Base-by-base conservation (phyloP, 2,888 invertebrate genomes). In the Mythimna vitellina region DNA sequence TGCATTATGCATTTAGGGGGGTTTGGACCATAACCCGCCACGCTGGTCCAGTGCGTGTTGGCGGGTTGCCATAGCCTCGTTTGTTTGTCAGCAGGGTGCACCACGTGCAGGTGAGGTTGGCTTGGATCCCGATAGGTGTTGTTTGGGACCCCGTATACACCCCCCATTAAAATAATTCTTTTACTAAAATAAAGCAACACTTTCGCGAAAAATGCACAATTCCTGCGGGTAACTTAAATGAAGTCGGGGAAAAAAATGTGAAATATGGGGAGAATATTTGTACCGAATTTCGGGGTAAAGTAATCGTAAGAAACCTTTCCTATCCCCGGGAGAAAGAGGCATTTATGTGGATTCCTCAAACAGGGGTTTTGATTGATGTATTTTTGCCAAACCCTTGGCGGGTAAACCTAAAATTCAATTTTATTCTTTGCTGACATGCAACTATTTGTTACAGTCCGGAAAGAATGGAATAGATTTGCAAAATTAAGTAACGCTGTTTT, bases 401-500 rank as follows among this genome's bases (percentile, higher is more conserved):
- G 46, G 6, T 46, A 17, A 46, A 46, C 46, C 46, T 35, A 56
- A 38, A 25, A 38, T 56, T 64, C 56, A 73, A 73, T 63, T 73
- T 25, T n/a, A 35, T 35, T 25, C 54, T 46, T 38, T n/a, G 7
- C 74, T 73, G 46, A 56, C 25, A 73, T 35, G 63, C 12, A 73
- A 56, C 71, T 73, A 74, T 72, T 74, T 74, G 29, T 72, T 73
- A 71, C n/a, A 46, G 25, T 62, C 73, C 12, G 46, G 54, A 8
- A 12, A 1, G 14, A 73, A 54, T 46, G 0, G 9, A 70, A 29
- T 53, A 70, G n/a, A 17, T 46, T 56, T 68, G 22, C 22, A 10
- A 25, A 20, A 51, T 46, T 5, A 12, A 17, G 46, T 14, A 46
- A 38, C 10, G 10, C 10, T 35, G 35, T 35, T 32, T 32, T 29